A percentile compares a stretch with the other conserved stretches of the same genome.
These are phyloP conservation scores for Mobula hypostoma DNA, from an alignment of 2,113 vertebrate species.

Conservation along the genomic window DNA sequence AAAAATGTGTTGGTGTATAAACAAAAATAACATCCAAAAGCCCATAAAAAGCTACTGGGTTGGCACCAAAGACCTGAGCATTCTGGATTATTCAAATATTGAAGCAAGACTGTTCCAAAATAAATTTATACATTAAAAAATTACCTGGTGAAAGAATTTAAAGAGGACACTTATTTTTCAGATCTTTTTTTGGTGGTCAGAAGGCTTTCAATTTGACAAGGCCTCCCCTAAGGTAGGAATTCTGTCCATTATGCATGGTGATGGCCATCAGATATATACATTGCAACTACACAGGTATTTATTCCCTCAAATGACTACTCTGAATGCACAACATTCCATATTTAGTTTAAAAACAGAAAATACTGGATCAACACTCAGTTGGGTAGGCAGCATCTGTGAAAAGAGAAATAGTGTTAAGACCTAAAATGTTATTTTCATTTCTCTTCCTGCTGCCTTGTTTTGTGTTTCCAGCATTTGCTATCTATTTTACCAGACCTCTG, in stretches of 20 bases:
- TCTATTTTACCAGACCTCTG: no score
- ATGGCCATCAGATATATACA: background rate
- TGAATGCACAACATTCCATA: background rate
- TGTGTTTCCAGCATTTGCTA: no score
- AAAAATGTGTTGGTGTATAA: no score
- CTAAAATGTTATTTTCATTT: no score
- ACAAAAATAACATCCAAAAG: no score
- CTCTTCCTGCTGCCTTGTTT: no score
- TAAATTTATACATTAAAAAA: background rate
- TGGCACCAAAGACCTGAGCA: background rate
- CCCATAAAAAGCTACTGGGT: background rate
- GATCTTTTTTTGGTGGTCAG: background rate
- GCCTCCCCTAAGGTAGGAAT: background rate
- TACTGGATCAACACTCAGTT: no score
- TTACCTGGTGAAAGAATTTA: background rate
- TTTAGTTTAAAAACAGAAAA: background rate
- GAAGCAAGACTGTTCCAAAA: background rate
- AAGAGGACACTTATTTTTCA: background rate
- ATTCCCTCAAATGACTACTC: background rate
- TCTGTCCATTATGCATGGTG: background rate
- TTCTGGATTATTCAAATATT: background rate
- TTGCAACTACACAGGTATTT: background rate
- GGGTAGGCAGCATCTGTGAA: no score
- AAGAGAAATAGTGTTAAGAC: no score
- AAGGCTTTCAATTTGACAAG: background rate